These are phyloP conservation scores for Arnoldichthys spilopterus DNA, from an alignment of 2,797 vertebrate genomes.

Conservation along the genomic window DNA sequence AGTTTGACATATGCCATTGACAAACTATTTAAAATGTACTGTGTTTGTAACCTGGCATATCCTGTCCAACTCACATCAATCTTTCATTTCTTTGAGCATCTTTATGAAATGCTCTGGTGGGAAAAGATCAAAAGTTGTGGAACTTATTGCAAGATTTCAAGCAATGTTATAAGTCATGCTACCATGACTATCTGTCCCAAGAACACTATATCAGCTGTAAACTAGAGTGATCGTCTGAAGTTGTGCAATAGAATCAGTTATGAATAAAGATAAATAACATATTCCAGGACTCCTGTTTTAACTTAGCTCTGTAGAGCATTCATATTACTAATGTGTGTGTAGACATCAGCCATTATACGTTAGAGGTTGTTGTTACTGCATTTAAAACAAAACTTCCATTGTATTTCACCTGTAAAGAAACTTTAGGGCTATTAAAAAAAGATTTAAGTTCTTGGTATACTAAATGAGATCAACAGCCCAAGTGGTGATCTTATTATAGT, in stretches of 20 bases:
- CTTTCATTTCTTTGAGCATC: slow-evolving; percentile 29
- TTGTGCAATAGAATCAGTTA: background rate
- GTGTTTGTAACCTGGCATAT: slow-evolving; percentile 35
- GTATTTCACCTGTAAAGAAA: no score
- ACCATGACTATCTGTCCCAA: background rate
- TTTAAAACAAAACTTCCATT: no score
- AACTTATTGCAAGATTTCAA: slow-evolving; percentile 21
- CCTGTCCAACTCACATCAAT: slow-evolving; percentile 16
- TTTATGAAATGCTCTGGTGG: slow-evolving; percentile 36
- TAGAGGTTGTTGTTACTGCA: no score
- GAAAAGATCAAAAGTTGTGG: slow-evolving; percentile 30
- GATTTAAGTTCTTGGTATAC: no score
- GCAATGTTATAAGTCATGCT: background rate
- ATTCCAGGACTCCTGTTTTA: background rate
- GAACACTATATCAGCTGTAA: background rate
- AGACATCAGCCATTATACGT: no score
- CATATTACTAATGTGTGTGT: no score
- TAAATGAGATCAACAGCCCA: no score
- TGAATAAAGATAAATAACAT: background rate
- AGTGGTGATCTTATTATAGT: no score
- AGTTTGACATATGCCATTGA: slow-evolving; percentile 24
- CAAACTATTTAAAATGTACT: slow-evolving; percentile 40
- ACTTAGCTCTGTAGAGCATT: background rate
- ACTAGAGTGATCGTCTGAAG: background rate
- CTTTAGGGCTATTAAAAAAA: no score